phyloP scores from a whole-genome alignment of 2,113 vertebrate species.

The Coptodon rendalli region DNA sequence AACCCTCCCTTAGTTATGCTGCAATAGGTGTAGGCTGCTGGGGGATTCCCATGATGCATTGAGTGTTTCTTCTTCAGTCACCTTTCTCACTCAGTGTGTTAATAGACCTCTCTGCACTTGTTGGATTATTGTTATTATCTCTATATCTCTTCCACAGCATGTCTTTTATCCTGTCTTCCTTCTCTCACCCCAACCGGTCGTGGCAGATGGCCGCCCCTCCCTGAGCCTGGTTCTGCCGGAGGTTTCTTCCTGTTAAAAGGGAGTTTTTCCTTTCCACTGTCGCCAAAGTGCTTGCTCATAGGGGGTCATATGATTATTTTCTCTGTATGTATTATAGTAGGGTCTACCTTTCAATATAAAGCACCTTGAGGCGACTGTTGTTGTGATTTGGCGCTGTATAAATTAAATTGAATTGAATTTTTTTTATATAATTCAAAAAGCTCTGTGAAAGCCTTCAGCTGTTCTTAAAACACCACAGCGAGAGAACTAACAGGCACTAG shows the following conservation, averaged over 20 bases:
- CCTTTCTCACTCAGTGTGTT: background rate
- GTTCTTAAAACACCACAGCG: background rate
- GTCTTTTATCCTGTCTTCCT: background rate
- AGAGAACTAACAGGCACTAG: background rate
- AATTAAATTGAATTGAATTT: background rate
- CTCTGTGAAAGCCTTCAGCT: background rate
- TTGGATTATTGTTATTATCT: background rate
- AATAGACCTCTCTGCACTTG: background rate
- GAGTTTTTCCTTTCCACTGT: background rate
- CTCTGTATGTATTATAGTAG: background rate
- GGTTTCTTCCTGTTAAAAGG: background rate
- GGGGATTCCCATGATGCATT: background rate
- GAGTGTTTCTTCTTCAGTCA: background rate
- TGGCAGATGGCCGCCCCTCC: background rate
- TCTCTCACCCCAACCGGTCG: background rate
- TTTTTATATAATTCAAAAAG: background rate
- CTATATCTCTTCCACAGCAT: background rate
- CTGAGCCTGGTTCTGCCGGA: background rate
- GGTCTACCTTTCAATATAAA: background rate
- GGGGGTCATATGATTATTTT: background rate
- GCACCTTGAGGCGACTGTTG: background rate
- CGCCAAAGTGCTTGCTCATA: background rate
- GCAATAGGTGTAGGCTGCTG: background rate
- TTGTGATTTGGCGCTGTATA: background rate
- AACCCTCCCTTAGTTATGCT: too few species aligned